phyloP scores from a whole-genome alignment of 2,888 invertebrate species.

The Dysmachus trigonus region DNA sequence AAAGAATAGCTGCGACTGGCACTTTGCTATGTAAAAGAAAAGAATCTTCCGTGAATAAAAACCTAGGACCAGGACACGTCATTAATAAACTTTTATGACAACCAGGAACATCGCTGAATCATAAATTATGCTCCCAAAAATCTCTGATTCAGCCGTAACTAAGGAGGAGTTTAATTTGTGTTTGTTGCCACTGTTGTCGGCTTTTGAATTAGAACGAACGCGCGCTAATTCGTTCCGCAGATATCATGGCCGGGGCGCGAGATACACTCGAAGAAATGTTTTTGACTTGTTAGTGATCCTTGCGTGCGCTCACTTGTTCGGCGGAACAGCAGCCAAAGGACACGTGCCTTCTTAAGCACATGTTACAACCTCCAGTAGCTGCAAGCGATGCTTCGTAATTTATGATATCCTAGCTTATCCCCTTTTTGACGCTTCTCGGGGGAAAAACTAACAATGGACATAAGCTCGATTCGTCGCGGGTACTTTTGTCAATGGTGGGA shows the following conservation, averaged over 20 bases:
- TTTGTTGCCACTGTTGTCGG: neutral
- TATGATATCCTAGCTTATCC: slow-evolving; percentile 32
- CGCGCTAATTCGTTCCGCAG: slow-evolving; percentile 40
- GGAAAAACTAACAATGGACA: slow-evolving; percentile 22
- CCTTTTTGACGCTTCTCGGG: slow-evolving; percentile 17
- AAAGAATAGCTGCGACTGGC: neutral
- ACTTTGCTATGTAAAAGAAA: neutral
- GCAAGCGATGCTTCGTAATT: slow-evolving; percentile 40
- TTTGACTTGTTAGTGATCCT: slow-evolving; percentile 51
- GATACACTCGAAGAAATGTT: neutral
- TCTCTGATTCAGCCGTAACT: slow-evolving; percentile 3
- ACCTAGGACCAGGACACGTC: neutral
- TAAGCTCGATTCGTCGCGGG: slow-evolving; percentile 28
- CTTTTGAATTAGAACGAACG: slow-evolving; percentile 31
- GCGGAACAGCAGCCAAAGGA: slow-evolving; percentile 52
- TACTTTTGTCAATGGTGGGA: slow-evolving; percentile 26
- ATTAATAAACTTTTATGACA: slow-evolving; percentile 37
- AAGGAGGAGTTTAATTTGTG: slow-evolving; percentile 32
- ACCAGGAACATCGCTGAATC: neutral
- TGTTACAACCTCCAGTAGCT: slow-evolving; percentile 39
- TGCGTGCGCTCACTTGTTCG: slow-evolving; percentile 52
- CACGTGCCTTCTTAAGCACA: slow-evolving; percentile 53
- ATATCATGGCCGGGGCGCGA: neutral
- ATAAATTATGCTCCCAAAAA: slow-evolving; percentile 6
- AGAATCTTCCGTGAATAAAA: no score